phyloP scores from a whole-genome alignment of 2,888 invertebrate genomes.

The Leptopilina drosophilae region DNA sequence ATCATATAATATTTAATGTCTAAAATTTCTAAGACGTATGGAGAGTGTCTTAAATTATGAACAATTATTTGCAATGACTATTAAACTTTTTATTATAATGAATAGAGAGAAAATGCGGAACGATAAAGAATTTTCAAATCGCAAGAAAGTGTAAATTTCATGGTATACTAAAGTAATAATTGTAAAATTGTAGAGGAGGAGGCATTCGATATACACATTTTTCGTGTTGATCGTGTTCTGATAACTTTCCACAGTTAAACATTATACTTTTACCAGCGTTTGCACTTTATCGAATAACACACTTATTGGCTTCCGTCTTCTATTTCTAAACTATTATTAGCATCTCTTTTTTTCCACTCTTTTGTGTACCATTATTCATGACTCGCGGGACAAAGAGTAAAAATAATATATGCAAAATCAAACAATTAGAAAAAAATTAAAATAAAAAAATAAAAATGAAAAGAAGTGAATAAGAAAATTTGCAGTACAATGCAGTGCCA shows the following conservation, averaged over 20 bases:
- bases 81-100: not conserved
- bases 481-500: too few species aligned
- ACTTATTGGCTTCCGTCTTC: not conserved
- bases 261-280: slow-evolving; percentile 5
- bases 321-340: not conserved
- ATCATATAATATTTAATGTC: too few species aligned
- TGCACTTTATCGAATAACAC: not conserved
- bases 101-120: slow-evolving; percentile 21
- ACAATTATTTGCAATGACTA: not conserved
- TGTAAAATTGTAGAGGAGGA: slow-evolving; percentile 50
- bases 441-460: too few species aligned
- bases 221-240: slow-evolving; percentile 22
- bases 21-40: too few species aligned
- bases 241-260: slow-evolving; percentile 3
- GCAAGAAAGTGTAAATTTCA: slow-evolving; percentile 31
- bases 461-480: too few species aligned
- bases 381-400: too few species aligned
- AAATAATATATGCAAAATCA: too few species aligned
- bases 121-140: slow-evolving; percentile 13
- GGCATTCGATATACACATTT: not conserved
- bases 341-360: not conserved
- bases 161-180: slow-evolving; percentile 51
- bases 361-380: too few species aligned
- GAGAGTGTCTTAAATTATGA: not conserved
- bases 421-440: not conserved